Evolutionary conservation across 2,888 invertebrate species (phyloP).

Genomic region (Chrysomela aeneicollis): DNA sequence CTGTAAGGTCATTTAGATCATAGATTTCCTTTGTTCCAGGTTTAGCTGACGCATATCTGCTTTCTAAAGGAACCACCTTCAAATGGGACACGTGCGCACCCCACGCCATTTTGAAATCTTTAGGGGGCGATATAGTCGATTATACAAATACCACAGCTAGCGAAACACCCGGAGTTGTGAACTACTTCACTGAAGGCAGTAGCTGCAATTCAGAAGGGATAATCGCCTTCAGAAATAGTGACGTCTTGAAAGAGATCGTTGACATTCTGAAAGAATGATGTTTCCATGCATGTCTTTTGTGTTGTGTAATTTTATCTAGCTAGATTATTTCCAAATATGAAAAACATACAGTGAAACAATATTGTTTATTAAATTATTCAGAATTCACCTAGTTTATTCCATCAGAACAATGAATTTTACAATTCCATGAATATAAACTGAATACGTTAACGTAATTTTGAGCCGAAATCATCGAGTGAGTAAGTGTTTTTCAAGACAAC

Average conservation of each 20-base stretch:
- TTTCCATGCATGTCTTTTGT: conserved; percentile 6
- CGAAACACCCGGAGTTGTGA: conserved; percentile 33
- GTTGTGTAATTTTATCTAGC: not conserved
- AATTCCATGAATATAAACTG: too few species aligned
- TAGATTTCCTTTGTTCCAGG: conserved; percentile 52
- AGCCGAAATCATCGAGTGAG: too few species aligned
- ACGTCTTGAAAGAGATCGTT: conserved; percentile 46
- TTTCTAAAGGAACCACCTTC: conserved; percentile 82
- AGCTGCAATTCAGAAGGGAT: conserved; percentile 62
- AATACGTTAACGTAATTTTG: too few species aligned
- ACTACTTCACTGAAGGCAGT: conserved; percentile 33
- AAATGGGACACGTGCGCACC: conserved; percentile 94
- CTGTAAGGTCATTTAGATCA: too few species aligned
- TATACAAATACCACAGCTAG: conserved; percentile 43
- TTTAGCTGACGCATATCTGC: conserved; percentile 76
- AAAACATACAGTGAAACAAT: too few species aligned
- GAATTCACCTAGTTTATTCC: too few species aligned
- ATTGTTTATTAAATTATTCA: too few species aligned
- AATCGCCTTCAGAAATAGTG: conserved; percentile 57
- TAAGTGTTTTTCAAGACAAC: too few species aligned
- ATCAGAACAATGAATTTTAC: too few species aligned
- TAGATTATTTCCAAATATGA: not conserved
- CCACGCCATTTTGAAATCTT: conserved; percentile 80
- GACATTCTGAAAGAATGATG: conserved; percentile 34
- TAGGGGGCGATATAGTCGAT: conserved; percentile 75